These are phyloP conservation scores for Mola mola DNA, from an alignment of 2,113 vertebrate genomes.

Conservation along the genomic window DNA sequence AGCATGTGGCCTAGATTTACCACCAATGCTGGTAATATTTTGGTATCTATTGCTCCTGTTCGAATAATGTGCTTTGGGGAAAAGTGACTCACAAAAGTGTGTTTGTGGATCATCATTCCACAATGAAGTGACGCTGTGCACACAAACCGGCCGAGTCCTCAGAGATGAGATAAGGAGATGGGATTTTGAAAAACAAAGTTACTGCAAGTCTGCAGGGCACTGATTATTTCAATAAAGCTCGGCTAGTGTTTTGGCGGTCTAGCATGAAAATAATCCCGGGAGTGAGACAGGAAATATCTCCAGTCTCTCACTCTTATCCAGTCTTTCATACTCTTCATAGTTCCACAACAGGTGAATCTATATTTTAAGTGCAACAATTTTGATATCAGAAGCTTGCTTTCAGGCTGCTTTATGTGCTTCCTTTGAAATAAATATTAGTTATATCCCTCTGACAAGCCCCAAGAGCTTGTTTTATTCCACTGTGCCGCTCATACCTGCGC, in stretches of 20 bases:
- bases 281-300: conserved; percentile 10
- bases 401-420: neutral
- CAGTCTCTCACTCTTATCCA: too few relatives aligned
- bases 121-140: conserved; percentile 24
- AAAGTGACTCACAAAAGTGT: conserved; percentile 60
- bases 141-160: conserved; percentile 8
- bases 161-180: conserved; percentile 52
- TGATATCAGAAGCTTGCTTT: conserved; percentile 5
- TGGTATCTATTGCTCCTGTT: conserved; percentile 36
- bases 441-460: neutral
- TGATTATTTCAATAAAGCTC: conserved; percentile 57
- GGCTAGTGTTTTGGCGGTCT: conserved; percentile 21
- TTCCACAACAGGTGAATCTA: too few relatives aligned
- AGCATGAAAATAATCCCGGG: conserved; percentile 25
- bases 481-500: neutral
- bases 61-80: conserved; percentile 46
- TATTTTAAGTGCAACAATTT: too few relatives aligned
- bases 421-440: neutral
- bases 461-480: neutral
- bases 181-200: conserved; percentile 46
- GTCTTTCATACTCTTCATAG: too few relatives aligned
- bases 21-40: conserved; percentile 47
- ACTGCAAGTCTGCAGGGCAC: conserved; percentile 31
- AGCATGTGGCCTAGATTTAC: conserved; percentile 52
- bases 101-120: conserved; percentile 70